Evolutionary conservation across 2,113 vertebrate genomes (phyloP).

Genomic region (Acanthisitta chloris): DNA sequence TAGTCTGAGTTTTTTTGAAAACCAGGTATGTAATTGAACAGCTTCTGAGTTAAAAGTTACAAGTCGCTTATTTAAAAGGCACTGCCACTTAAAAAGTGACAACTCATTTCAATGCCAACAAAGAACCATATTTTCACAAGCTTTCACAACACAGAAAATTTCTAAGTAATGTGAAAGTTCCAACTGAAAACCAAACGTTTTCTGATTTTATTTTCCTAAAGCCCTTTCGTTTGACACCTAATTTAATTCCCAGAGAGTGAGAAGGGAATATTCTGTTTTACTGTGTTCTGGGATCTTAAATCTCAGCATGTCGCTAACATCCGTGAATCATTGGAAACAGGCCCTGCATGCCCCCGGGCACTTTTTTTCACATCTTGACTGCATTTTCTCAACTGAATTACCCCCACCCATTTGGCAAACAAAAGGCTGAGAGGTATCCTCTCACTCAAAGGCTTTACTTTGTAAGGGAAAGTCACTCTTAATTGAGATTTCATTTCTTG

Average conservation of each 20-base stretch:
- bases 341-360: neutral
- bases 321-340: constrained; percentile 33
- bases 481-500: constrained; percentile 39
- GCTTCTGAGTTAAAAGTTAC: neutral
- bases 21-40: neutral
- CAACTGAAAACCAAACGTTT: neutral
- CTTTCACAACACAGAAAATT: neutral
- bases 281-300: neutral
- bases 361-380: constrained; percentile 25
- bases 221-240: constrained; percentile 4
- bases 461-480: neutral
- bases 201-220: neutral
- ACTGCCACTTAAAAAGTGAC: neutral
- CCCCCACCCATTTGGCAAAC: constrained; percentile 26
- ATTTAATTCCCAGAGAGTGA: constrained; percentile 8
- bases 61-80: neutral
- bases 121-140: neutral
- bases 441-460: constrained; percentile 29
- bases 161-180: neutral
- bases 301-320: constrained; percentile 47
- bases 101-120: neutral
- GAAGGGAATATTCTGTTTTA: neutral
- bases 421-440: constrained; percentile 29
- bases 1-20: neutral
- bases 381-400: constrained; percentile 34